phyloP scores from a whole-genome alignment of 2,113 vertebrate species.

The Pholis gunnellus region DNA sequence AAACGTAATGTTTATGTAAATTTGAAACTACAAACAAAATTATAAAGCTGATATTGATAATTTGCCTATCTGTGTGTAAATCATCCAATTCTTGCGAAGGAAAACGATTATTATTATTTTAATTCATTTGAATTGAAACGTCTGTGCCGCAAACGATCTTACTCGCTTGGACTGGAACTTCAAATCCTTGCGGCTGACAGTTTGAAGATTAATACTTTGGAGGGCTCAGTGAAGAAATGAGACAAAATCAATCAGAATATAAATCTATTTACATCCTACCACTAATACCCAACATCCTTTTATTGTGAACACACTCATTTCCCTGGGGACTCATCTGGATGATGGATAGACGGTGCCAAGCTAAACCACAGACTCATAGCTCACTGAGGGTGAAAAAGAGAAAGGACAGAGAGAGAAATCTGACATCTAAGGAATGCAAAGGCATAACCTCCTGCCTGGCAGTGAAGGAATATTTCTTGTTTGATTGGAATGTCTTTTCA shows the following conservation, averaged over 20 bases:
- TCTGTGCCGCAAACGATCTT: not conserved
- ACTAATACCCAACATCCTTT: slow-evolving; percentile 29
- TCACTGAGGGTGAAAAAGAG: slow-evolving; percentile 9
- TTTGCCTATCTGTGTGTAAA: slow-evolving; percentile 1
- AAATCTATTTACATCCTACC: slow-evolving; percentile 34
- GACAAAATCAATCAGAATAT: slow-evolving; percentile 47
- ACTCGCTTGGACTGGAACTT: not conserved
- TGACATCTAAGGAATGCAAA: slow-evolving; percentile 31
- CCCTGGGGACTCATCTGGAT: slow-evolving; percentile 28
- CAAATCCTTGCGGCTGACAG: not conserved
- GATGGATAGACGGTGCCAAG: slow-evolving; percentile 27
- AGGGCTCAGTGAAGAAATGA: slow-evolving; percentile 3
- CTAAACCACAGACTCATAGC: slow-evolving; percentile 33
- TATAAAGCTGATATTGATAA: not conserved
- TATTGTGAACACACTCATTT: slow-evolving; percentile 28
- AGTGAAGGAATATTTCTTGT: not conserved
- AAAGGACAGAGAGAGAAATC: slow-evolving; percentile 24
- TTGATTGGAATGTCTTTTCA: not conserved
- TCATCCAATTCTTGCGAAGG: not conserved
- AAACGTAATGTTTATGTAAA: not conserved
- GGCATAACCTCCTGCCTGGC: not conserved
- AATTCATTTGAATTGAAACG: slow-evolving; percentile 4
- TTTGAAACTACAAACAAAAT: not conserved
- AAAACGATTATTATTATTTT: not conserved
- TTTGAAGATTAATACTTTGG: slow-evolving; percentile 12